Percentiles rank a stretch among this genome's conserved stretches.
phyloP scores from a whole-genome alignment of 2,113 vertebrate species.

The Sinocyclocheilus grahami region DNA sequence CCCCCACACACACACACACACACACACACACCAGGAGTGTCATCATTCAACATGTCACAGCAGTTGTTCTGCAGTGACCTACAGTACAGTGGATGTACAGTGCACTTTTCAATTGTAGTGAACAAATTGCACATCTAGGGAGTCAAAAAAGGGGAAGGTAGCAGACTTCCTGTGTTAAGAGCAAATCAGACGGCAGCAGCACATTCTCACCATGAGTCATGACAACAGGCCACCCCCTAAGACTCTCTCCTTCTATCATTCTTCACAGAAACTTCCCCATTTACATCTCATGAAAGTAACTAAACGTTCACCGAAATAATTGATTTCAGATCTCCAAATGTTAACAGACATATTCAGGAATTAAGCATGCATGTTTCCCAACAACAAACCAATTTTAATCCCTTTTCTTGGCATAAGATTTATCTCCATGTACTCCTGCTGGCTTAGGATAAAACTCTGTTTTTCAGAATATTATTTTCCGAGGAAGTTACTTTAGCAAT shows the following conservation, averaged over 20 bases:
- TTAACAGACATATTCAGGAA: background rate
- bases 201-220: slow-evolving; percentile 36
- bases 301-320: background rate
- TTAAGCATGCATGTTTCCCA: background rate
- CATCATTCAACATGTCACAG: background rate
- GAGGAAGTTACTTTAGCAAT: background rate
- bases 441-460: background rate
- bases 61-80: background rate
- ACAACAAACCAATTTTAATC: background rate
- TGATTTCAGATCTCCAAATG: background rate
- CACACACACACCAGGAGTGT: background rate
- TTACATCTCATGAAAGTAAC: background rate
- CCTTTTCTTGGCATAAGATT: background rate
- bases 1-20: background rate
- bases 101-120: background rate
- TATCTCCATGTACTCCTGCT: background rate
- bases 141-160: slow-evolving; percentile 49
- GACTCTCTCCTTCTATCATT: background rate
- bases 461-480: background rate
- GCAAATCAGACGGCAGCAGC: slow-evolving; percentile 28
- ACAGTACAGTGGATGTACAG: background rate
- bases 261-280: slow-evolving; percentile 44
- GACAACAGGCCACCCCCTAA: background rate
- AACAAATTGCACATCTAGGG: background rate
- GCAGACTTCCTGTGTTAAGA: slow-evolving; percentile 53